Evolutionary conservation across 2,113 vertebrate genomes (phyloP).

Genomic region (Lycocorax pyrrhopterus): DNA sequence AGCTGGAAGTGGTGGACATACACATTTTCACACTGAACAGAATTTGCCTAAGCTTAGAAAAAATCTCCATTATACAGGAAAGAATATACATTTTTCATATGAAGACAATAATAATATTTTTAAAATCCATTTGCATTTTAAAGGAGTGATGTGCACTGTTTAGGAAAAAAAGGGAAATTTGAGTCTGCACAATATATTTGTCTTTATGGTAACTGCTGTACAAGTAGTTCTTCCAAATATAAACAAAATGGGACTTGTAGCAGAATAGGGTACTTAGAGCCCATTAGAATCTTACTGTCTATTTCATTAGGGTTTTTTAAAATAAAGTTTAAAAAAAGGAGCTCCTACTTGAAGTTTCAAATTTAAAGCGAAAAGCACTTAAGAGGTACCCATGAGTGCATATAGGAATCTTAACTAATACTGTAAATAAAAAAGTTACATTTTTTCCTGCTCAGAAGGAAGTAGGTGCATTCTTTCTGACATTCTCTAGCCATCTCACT

Average conservation of each 20-base stretch:
- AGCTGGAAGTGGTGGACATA: background rate
- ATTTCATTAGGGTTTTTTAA: fast-evolving
- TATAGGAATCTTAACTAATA: background rate
- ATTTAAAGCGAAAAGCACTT: background rate
- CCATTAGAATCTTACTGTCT: background rate
- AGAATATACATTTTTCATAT: background rate
- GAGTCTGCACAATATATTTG: background rate
- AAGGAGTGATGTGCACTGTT: background rate
- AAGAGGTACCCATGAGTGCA: background rate
- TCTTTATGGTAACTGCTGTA: background rate
- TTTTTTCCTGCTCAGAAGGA: background rate
- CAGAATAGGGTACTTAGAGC: background rate
- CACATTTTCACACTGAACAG: background rate
- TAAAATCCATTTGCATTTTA: background rate
- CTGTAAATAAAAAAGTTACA: background rate
- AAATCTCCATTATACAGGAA: background rate
- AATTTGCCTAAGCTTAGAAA: background rate
- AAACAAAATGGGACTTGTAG: background rate
- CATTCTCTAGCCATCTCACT: background rate
- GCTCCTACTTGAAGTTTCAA: background rate
- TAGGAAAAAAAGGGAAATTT: background rate
- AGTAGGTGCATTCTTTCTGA: background rate
- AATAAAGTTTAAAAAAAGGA: background rate
- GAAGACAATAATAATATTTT: background rate
- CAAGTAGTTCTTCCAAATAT: background rate